A percentile compares a stretch with the other conserved stretches of the same genome.
Conservation (phyloP, 2,113 vertebrate genomes). For the Marmota flaviventris region DNA sequence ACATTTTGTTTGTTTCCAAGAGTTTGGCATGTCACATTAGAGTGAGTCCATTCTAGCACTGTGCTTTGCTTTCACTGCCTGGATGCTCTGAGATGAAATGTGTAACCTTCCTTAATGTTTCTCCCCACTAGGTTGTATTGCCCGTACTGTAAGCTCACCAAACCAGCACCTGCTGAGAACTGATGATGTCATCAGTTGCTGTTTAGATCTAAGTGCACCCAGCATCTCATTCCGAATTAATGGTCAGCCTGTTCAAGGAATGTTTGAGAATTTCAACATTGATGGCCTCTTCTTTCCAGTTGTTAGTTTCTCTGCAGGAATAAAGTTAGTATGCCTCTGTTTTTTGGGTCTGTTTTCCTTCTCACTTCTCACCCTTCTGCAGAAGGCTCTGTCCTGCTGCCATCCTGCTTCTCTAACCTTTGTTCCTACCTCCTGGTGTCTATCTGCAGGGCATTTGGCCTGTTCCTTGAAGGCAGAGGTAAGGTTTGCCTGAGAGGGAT, state of each 20-base stretch:
- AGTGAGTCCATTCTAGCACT: not conserved
- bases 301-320: constrained; percentile 96
- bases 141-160: constrained; percentile 94
- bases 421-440: constrained; percentile 34
- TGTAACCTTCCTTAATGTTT: not conserved
- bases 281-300: constrained; percentile 98
- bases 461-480: not conserved
- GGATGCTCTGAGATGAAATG: not conserved
- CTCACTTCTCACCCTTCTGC: not conserved
- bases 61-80: not conserved
- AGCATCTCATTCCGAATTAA: constrained; percentile 99
- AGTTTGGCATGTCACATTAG: not conserved
- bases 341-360: not conserved
- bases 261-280: constrained; percentile 99
- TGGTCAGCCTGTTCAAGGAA: constrained; percentile 97
- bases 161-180: constrained; percentile 94
- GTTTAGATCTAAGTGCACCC: constrained; percentile 96
- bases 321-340: constrained; percentile 92
- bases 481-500: not conserved
- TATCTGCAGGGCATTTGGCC: not conserved
- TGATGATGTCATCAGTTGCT: constrained; percentile 98
- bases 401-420: not conserved
- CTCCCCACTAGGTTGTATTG: constrained; percentile 91
- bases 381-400: not conserved
- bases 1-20: not conserved